A percentile compares a stretch with the other conserved stretches of the same genome.
phyloP scores from a whole-genome alignment of 1,140 invertebrate genomes.

The Brachionus plicatilis region DNA sequence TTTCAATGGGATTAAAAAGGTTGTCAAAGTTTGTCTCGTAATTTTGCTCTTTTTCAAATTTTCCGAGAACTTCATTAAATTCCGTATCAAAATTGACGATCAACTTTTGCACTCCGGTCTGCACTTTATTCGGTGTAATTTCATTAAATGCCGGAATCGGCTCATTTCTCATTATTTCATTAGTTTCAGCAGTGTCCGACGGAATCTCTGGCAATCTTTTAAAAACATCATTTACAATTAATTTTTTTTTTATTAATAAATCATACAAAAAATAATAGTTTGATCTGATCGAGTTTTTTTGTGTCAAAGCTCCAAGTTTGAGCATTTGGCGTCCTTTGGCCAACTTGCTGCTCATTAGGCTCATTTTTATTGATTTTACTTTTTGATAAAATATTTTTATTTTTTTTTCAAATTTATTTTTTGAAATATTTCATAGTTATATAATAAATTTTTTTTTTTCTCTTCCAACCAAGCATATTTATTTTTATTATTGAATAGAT shows the following conservation, averaged over 20 bases:
- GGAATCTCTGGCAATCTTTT: slow-evolving; percentile 81
- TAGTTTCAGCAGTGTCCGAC: slow-evolving; percentile 68
- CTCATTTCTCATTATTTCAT: slow-evolving; percentile 67
- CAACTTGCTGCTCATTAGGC: background rate
- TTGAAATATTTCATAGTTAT: background rate
- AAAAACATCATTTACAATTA: background rate
- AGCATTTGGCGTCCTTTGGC: background rate
- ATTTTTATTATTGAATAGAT: background rate
- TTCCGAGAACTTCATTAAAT: slow-evolving; percentile 62
- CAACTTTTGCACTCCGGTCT: slow-evolving; percentile 72
- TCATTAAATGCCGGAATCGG: slow-evolving; percentile 72
- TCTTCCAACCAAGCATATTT: background rate
- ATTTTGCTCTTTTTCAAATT: slow-evolving; percentile 52
- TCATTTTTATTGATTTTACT: background rate
- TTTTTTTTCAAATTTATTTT: background rate
- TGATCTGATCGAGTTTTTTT: background rate
- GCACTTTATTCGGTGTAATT: slow-evolving; percentile 73
- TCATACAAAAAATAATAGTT: slow-evolving; percentile 25
- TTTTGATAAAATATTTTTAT: background rate
- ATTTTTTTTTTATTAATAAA: background rate
- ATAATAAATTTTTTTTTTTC: background rate
- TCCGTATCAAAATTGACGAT: slow-evolving; percentile 74
- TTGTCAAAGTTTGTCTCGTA: slow-evolving; percentile 64
- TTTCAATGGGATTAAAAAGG: slow-evolving; percentile 72
- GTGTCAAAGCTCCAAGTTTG: background rate